Conservation (phyloP, 2,797 vertebrate species). For the Schizothorax lantsangensis region DNA sequence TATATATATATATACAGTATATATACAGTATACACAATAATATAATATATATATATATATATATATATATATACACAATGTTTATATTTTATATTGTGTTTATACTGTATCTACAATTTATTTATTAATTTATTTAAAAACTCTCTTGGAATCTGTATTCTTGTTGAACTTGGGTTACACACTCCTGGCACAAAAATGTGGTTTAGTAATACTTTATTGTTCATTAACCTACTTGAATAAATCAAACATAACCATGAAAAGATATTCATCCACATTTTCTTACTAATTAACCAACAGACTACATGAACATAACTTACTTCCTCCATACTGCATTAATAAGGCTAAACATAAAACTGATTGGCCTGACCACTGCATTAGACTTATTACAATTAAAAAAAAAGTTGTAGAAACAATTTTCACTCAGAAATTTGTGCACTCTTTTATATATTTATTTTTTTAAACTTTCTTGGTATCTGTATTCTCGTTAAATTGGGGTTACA, state of each 20-base stretch:
- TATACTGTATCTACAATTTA: background rate
- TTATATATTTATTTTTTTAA: background rate
- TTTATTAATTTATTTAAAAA: background rate
- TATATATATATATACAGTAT: too few relatives aligned
- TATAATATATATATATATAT: too few relatives aligned
- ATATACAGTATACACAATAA: too few relatives aligned
- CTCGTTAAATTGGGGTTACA: background rate
- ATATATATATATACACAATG: too few relatives aligned
- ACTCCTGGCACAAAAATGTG: background rate
- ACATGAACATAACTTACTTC: background rate
- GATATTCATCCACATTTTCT: background rate
- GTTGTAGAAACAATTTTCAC: too few relatives aligned
- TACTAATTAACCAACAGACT: slow-evolving; percentile 2
- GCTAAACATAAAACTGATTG: background rate
- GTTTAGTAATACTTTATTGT: background rate
- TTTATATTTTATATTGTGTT: too few relatives aligned
- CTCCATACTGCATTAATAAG: background rate
- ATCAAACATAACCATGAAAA: background rate
- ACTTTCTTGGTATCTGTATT: background rate
- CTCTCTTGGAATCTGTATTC: background rate
- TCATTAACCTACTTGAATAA: background rate
- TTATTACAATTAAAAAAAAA: background rate
- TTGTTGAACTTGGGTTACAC: background rate
- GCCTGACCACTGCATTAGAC: background rate
- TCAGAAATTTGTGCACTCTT: background rate